Evolutionary conservation across 2,797 vertebrate genomes (phyloP).

Genomic region (Leptoclinus maculatus): DNA sequence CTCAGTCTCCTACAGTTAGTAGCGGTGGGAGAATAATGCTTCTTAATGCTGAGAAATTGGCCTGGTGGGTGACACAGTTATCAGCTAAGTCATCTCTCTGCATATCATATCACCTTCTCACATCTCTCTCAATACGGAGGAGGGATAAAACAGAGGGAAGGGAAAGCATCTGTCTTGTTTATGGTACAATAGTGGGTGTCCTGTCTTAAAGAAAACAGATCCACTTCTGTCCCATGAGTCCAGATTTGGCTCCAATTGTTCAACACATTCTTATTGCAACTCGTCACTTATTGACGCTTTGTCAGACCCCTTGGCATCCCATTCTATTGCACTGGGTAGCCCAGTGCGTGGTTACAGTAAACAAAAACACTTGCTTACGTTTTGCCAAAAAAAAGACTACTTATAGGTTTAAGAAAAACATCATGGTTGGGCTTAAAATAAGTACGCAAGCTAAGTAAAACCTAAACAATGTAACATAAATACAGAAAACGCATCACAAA

Average conservation of each 20-base stretch:
- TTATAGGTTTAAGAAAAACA: too few species aligned
- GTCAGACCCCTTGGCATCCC: not conserved
- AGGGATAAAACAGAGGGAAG: constrained; percentile 38
- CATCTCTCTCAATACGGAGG: constrained; percentile 15
- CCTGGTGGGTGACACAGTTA: constrained; percentile 43
- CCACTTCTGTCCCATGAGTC: constrained; percentile 39
- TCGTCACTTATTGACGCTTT: not conserved
- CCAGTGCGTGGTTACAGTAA: too few species aligned
- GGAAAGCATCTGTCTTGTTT: constrained; percentile 39
- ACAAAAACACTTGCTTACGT: not conserved
- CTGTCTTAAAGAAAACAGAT: constrained; percentile 49
- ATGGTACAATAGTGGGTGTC: constrained; percentile 32
- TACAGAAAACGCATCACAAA: too few species aligned
- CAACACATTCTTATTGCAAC: too few species aligned
- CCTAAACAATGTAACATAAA: not conserved
- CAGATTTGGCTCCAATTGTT: constrained; percentile 36
- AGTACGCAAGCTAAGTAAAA: not conserved
- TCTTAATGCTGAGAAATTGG: constrained; percentile 22
- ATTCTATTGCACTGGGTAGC: not conserved
- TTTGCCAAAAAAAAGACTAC: too few species aligned
- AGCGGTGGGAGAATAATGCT: not conserved
- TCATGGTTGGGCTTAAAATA: not conserved
- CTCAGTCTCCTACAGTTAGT: not conserved
- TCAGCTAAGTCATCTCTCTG: constrained; percentile 52
- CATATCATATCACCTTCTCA: constrained; percentile 23